Evolutionary conservation across 1,140 invertebrate genomes (phyloP).

Genomic region (Cydia pomonella): DNA sequence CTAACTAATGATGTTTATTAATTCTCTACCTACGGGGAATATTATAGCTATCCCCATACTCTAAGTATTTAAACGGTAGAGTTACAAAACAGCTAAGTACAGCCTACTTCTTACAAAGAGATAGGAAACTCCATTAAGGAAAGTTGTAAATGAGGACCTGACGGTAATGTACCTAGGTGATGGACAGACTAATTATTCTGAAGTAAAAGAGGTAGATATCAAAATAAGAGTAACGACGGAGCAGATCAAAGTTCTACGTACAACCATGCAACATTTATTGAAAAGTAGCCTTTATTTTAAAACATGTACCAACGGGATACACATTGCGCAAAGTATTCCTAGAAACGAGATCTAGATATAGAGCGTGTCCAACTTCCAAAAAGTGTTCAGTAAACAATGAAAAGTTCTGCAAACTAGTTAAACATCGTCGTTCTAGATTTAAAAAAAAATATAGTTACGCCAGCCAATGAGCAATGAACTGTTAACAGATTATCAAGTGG

Average conservation of each 20-base stretch:
- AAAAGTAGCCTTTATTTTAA: conserved; percentile 2
- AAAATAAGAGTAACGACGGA: conserved; percentile 3
- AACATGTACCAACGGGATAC: conserved; percentile 7
- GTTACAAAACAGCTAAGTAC: neutral
- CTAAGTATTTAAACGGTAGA: neutral
- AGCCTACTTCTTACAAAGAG: neutral
- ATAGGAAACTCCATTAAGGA: neutral
- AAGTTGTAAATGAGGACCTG: neutral
- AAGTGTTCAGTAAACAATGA: neutral
- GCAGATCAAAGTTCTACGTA: conserved; percentile 16
- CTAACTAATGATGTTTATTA: neutral
- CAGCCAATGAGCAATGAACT: neutral
- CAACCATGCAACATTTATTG: conserved; percentile 32
- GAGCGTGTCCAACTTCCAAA: neutral
- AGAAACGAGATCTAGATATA: neutral
- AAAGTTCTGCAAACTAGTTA: neutral
- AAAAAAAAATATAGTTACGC: neutral
- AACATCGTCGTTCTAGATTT: neutral
- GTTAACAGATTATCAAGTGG: conserved; percentile 1
- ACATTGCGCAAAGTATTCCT: conserved; percentile 17
- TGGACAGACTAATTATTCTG: neutral
- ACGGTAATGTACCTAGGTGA: neutral
- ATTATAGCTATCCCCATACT: too few relatives aligned
- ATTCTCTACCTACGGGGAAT: neutral
- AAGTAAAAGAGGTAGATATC: neutral